These are phyloP conservation scores for Heliconius erato DNA, from an alignment of 2,888 invertebrate genomes.

Conservation along the genomic window DNA sequence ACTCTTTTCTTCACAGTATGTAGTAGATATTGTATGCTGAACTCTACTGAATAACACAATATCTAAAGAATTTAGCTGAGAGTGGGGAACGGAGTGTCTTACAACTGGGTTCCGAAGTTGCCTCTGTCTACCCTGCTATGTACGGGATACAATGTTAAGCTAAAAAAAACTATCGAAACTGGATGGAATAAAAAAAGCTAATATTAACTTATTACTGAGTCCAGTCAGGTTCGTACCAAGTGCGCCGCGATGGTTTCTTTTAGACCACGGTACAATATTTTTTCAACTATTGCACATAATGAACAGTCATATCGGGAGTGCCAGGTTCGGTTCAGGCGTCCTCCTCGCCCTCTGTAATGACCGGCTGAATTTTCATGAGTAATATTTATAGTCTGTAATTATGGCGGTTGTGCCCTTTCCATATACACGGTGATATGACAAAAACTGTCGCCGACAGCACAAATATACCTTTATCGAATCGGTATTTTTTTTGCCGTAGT, in stretches of 20 bases:
- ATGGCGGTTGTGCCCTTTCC: slow-evolving; percentile 69
- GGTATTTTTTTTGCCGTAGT: slow-evolving; percentile 78
- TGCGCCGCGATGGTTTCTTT: background rate
- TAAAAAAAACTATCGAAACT: background rate
- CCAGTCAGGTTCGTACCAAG: background rate
- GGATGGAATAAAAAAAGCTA: background rate
- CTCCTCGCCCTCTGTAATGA: slow-evolving; percentile 29
- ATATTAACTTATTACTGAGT: background rate
- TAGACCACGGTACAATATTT: background rate
- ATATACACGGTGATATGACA: slow-evolving; percentile 73
- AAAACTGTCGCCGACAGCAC: slow-evolving; percentile 76
- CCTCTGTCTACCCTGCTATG: too few relatives aligned
- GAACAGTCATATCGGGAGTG: slow-evolving; percentile 21
- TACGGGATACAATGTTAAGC: too few relatives aligned
- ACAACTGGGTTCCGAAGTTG: too few relatives aligned
- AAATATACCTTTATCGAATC: slow-evolving; percentile 80
- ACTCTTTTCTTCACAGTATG: background rate
- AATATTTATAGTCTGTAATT: slow-evolving; percentile 76
- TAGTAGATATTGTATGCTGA: too few relatives aligned
- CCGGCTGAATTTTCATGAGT: slow-evolving; percentile 82
- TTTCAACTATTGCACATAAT: slow-evolving; percentile 25
- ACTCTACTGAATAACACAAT: too few relatives aligned
- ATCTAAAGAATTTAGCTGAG: too few relatives aligned
- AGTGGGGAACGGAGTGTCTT: too few relatives aligned
- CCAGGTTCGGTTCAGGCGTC: slow-evolving; percentile 54